A percentile compares a stretch with the other conserved stretches of the same genome.
phyloP scores from a whole-genome alignment of 2,113 vertebrate genomes.

The Muntiacus muntjak region DNA sequence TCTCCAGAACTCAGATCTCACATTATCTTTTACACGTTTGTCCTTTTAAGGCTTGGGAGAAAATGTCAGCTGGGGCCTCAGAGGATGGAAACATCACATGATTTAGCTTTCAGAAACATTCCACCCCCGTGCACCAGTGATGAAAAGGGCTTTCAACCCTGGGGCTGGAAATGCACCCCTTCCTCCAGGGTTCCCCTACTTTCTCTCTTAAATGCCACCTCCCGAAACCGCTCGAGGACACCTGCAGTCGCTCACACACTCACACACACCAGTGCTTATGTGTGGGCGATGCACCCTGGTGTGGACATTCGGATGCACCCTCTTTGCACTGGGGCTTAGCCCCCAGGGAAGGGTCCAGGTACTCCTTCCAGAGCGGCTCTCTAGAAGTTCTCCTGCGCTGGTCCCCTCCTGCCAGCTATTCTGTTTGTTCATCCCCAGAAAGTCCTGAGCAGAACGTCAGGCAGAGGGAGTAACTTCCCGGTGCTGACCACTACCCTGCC shows the following conservation, averaged over 20 bases:
- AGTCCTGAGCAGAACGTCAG: background rate
- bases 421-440: too few species aligned
- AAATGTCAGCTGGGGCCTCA: background rate
- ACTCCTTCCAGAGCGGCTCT: accelerated
- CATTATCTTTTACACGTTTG: background rate
- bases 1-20: background rate
- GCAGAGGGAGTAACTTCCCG: accelerated
- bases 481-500: background rate
- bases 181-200: background rate
- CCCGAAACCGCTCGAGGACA: accelerated
- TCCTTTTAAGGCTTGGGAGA: background rate
- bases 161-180: background rate
- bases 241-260: background rate
- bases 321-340: background rate
- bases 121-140: background rate
- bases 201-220: background rate
- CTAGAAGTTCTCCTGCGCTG: too few species aligned
- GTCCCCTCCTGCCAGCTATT: accelerated
- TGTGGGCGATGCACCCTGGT: accelerated
- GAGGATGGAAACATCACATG: background rate
- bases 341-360: background rate
- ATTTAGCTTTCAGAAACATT: background rate
- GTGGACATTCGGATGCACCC: background rate
- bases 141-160: background rate
- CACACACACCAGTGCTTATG: background rate